Conservation (phyloP, 2,888 invertebrate species). For the Apodemia hepburni region DNA sequence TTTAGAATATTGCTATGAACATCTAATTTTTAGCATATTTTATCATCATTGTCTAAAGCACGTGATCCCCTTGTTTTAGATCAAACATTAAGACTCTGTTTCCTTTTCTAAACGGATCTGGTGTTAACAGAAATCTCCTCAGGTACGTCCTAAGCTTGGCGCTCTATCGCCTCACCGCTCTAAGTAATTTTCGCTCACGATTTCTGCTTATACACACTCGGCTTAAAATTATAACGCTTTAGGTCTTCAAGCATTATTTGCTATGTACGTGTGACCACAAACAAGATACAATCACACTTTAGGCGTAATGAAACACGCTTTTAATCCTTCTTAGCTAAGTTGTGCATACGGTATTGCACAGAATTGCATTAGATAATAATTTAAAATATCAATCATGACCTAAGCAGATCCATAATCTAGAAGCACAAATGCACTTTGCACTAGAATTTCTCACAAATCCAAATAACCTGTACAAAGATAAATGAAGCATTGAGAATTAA, state of each 20-base stretch:
- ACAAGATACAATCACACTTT: conserved; percentile 44
- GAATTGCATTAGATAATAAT: conserved; percentile 14
- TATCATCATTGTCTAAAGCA: conserved; percentile 27
- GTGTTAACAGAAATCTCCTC: conserved; percentile 74
- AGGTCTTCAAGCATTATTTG: conserved; percentile 30
- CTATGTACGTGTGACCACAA: conserved; percentile 41
- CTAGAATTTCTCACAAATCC: conserved; percentile 10
- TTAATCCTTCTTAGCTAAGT: conserved; percentile 21
- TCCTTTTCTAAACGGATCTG: conserved; percentile 72
- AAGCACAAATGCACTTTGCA: conserved; percentile 9
- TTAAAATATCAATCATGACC: background rate
- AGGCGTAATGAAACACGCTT: conserved; percentile 42
- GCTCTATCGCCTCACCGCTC: conserved; percentile 56
- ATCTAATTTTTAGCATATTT: conserved; percentile 12
- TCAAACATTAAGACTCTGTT: conserved; percentile 55
- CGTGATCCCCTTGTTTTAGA: conserved; percentile 32
- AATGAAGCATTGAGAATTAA: background rate
- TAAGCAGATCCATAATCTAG: background rate
- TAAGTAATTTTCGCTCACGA: conserved; percentile 50
- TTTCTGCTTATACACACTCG: conserved; percentile 56
- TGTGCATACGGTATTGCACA: conserved; percentile 20
- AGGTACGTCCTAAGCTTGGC: conserved; percentile 73
- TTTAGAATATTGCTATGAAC: conserved; percentile 15
- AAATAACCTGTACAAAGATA: background rate
- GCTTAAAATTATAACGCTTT: conserved; percentile 56